A percentile compares a stretch with the other conserved stretches of the same genome.
phyloP scores from a whole-genome alignment of 2,888 invertebrate species.

The Stenolophus ochropezus region DNA sequence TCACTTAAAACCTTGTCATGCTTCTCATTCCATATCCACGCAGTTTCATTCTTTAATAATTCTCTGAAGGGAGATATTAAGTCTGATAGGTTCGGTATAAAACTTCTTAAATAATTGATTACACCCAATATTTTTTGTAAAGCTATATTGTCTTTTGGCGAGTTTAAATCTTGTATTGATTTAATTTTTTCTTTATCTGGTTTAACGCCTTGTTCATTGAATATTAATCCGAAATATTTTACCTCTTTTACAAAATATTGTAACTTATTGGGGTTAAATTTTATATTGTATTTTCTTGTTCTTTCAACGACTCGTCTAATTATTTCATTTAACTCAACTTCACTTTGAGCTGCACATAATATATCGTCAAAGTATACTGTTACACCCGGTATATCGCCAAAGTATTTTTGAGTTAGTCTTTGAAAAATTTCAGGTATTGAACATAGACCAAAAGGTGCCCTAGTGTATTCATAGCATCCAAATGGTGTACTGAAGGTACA shows the following conservation, averaged over 20 bases:
- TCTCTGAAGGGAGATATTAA: neutral
- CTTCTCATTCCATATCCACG: neutral
- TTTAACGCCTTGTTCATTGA: neutral
- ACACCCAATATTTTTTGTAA: neutral
- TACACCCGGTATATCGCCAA: neutral
- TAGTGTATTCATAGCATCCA: neutral
- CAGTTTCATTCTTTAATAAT: neutral
- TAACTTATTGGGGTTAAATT: neutral
- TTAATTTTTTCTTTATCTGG: neutral
- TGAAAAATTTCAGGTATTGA: neutral
- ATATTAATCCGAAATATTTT: slow-evolving; percentile 17
- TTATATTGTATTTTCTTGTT: slow-evolving; percentile 1
- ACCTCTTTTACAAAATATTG: slow-evolving; percentile 12
- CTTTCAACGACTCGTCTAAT: neutral
- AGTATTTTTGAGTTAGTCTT: slow-evolving; percentile 8
- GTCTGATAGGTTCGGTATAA: neutral
- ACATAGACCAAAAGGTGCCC: slow-evolving; percentile 3
- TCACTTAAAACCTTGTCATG: neutral
- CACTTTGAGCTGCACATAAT: neutral
- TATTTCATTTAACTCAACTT: neutral
- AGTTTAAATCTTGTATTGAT: neutral
- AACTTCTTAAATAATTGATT: slow-evolving; percentile 1
- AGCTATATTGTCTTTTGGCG: neutral
- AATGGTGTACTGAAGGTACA: neutral
- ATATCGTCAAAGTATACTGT: neutral